Evolutionary conservation across 2,113 vertebrate genomes (phyloP).

Genomic region (Rana temporaria): DNA sequence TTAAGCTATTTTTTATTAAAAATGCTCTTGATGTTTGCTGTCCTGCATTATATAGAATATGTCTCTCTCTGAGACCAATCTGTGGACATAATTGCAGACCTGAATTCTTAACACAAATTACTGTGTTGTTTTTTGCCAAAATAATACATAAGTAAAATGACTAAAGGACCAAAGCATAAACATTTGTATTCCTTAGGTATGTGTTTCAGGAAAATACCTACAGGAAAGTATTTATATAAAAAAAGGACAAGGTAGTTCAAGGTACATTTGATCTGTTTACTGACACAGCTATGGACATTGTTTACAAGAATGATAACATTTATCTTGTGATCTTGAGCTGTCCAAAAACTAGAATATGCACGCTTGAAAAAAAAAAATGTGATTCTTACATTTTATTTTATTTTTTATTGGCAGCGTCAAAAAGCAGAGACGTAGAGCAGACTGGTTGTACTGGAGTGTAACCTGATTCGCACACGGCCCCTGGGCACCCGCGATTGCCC

Average conservation of each 20-base stretch:
- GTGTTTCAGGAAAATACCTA: neutral
- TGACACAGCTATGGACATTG: neutral
- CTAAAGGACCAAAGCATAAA: neutral
- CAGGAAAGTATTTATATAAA: neutral
- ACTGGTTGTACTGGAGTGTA: too few species aligned
- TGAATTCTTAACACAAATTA: neutral
- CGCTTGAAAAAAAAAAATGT: neutral
- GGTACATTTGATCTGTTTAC: too few species aligned
- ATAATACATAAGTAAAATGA: neutral
- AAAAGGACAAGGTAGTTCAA: neutral
- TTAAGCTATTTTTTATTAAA: constrained; percentile 1
- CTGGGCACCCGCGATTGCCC: too few species aligned
- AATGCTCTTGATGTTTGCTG: neutral
- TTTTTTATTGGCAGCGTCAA: neutral
- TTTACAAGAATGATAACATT: neutral
- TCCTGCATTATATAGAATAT: neutral
- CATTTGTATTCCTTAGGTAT: neutral
- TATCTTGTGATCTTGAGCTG: neutral
- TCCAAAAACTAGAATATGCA: neutral
- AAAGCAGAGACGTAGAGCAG: neutral
- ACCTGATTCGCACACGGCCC: too few species aligned
- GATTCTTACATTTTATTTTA: neutral
- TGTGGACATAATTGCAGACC: constrained; percentile 13
- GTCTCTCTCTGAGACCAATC: constrained; percentile 46
- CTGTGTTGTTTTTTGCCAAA: neutral